Base-by-base conservation (phyloP, 2,113 vertebrate genomes). In the Dolichallabes microphthalmus region DNA sequence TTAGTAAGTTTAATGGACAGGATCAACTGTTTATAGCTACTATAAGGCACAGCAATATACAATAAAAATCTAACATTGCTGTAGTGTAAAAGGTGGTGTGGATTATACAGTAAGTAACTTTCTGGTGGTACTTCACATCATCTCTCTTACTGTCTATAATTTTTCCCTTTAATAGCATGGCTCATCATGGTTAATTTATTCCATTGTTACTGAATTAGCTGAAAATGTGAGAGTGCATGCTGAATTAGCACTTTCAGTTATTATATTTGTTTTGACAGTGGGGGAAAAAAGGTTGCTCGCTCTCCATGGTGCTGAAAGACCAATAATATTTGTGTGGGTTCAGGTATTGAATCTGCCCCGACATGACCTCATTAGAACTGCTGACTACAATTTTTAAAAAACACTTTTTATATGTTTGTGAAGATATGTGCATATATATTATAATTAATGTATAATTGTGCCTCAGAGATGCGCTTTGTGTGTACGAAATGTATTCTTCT, bases 161-260 rank as follows among this genome's bases (percentile, higher is more conserved):
- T 69, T 19, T 39, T 6, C 7, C 32, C 32, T 39, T 39, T 39
- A 71, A 71, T 11, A 71, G 17, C 19, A 71, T 22, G 35, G 0
- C 11, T 19, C 69, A 73, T 73, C 22, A 73, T 73, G 22, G 20
- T 50, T 52, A n/a, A 75, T 75, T 53, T 2, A 27, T 75, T 75
- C 27, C 22, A 14, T 1, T 74, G 22, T 25, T 52, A 75, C 12
- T 27, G 45, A 17, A 75, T 52, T 52, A 75, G 13, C 77, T 60
- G 45, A 87, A 86, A 91, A 89, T 86, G 81, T 85, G 78, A 91
- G 82, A 63, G 86, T 80, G 86, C 61, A 10, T 88, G 89, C 89
- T 89, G 88, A 83, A 83, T 76, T 71, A 80, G 89, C 82, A 81
- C 75, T 84, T 85, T 87, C 80, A 55, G 27, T 35, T 57, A 85